Evolutionary conservation across 2,888 invertebrate genomes (phyloP), one percentile per base, ranked within the genome.

Genomic region (Lepidonotus clava): DNA sequence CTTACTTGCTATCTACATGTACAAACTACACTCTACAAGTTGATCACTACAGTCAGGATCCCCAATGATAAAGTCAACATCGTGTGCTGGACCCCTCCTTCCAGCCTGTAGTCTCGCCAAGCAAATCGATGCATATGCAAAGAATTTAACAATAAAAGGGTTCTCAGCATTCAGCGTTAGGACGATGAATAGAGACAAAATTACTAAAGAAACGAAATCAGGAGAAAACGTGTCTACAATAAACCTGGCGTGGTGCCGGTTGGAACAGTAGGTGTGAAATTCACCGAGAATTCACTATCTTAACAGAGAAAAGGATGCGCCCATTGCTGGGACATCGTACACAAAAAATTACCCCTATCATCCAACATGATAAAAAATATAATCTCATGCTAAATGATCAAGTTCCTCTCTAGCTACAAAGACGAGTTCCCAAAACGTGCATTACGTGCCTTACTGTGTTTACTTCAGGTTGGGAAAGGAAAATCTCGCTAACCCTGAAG

Each of bases 281-380:
- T 34, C 71, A 36, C 36, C 34, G 38, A 71, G 71, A 21, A 71
- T 21, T 38, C 6, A 71, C 1, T 24, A 11, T 71, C 71, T 36
- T 32, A 34, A 6, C 38, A 71, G 34, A 36, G 36, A 11, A 71
- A 71, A 71, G 14, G 34, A 34, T 71, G 71, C 21, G 34, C 36
- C 71, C 71, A 71, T 34, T 18, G 0, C 11, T 71, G 71, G n/a
- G 38, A n/a, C n/a, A n/a, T n/a, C 46, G 8, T 18, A 46, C 18
- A 34, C 21, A 11, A 56, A 56, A n/a, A 5, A n/a, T 56, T 14
- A 18, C 56, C 8, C 8, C 24, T 71, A 71, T 34, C 46, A 41
- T 80, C 46, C 80, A 80, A 80, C 80, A 80, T 51, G 80, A 32
- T 80, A 80, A 80, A 80, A n/a, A 80, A 80, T 80, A 80, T 80